phyloP scores from a whole-genome alignment of 2,797 vertebrate genomes.

The Lepilemur septentrionalis region DNA sequence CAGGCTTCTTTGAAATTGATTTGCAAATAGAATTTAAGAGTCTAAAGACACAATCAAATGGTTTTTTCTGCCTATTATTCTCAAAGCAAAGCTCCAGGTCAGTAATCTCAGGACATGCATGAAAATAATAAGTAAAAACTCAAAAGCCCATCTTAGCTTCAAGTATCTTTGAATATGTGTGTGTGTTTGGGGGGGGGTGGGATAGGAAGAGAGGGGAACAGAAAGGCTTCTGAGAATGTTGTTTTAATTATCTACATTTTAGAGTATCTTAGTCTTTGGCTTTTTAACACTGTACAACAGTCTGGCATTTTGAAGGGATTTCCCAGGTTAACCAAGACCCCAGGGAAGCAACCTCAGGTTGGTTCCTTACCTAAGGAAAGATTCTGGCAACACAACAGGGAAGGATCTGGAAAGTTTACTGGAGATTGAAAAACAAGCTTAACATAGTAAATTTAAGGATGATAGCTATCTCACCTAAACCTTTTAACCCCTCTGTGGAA shows the following conservation, averaged over 20 bases:
- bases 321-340: background rate
- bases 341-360: background rate
- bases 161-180: background rate
- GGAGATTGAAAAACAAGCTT: background rate
- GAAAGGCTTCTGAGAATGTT: background rate
- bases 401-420: background rate
- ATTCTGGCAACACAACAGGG: background rate
- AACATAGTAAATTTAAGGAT: constrained; percentile 13
- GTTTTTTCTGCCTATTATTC: constrained; percentile 63
- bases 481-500: background rate
- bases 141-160: constrained; percentile 52
- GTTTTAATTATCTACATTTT: constrained; percentile 11
- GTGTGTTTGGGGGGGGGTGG: background rate
- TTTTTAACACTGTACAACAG: background rate
- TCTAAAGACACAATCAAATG: constrained; percentile 70
- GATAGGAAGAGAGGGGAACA: background rate
- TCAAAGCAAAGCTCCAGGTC: constrained; percentile 59
- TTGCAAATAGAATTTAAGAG: constrained; percentile 72
- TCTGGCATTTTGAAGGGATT: constrained; percentile 4
- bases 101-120: constrained; percentile 55
- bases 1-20: constrained; percentile 72
- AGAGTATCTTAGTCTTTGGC: background rate
- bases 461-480: background rate
- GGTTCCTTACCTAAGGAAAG: background rate
- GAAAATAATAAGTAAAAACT: constrained; percentile 66